These are phyloP conservation scores for Scaptomyza flava DNA, from an alignment of 2,888 invertebrate genomes.

Conservation along the genomic window DNA sequence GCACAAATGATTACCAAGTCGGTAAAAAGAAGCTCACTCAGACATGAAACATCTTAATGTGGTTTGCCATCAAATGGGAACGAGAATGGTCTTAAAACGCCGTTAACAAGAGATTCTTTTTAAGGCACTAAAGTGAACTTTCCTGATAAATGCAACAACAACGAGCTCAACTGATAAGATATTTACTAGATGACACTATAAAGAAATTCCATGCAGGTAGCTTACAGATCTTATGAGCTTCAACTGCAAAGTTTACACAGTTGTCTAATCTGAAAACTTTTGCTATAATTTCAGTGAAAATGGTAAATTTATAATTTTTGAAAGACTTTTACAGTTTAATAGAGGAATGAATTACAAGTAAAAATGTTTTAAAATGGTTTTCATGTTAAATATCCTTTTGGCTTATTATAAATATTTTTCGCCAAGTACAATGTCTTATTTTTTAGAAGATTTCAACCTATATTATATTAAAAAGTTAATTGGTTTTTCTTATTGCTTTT, in stretches of 20 bases:
- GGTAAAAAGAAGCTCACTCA: slow-evolving; percentile 44
- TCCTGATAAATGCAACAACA: slow-evolving; percentile 12
- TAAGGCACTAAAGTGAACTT: slow-evolving; percentile 17
- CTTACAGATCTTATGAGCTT: background rate
- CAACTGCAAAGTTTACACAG: slow-evolving; percentile 1
- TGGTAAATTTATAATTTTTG: background rate
- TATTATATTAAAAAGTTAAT: no score
- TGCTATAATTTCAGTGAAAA: background rate
- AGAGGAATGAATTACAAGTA: background rate
- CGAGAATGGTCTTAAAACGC: slow-evolving; percentile 12
- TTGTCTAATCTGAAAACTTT: background rate
- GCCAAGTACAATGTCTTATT: no score
- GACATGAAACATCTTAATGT: slow-evolving; percentile 53
- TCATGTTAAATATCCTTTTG: no score
- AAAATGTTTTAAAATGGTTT: background rate
- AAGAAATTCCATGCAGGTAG: slow-evolving; percentile 6
- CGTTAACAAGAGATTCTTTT: slow-evolving; percentile 42
- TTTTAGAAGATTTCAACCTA: no score
- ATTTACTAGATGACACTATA: background rate
- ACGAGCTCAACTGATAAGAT: slow-evolving; percentile 29
- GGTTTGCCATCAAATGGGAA: slow-evolving; percentile 35
- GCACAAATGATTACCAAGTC: slow-evolving; percentile 53
- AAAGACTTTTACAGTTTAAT: no score
- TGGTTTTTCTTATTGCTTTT: no score
- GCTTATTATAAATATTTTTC: background rate